Percentiles rank a stretch among this genome's conserved stretches.
These are phyloP conservation scores for Melanotaenia pygmaea DNA, from an alignment of 2,797 vertebrate species.

Conservation along the genomic window DNA sequence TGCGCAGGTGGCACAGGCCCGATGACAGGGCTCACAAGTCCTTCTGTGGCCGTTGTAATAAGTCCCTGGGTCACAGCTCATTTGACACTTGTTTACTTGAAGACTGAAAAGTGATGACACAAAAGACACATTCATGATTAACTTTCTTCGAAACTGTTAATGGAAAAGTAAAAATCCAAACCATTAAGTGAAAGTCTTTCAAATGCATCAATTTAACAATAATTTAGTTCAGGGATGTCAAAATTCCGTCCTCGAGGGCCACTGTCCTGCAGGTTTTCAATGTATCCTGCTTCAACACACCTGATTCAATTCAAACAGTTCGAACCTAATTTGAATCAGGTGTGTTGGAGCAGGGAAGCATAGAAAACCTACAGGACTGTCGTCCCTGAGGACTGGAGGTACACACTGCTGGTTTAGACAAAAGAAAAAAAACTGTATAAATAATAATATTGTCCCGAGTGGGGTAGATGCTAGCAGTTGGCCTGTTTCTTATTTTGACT, in stretches of 20 bases:
- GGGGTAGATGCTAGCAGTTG: conserved; percentile 8
- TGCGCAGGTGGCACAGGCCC: conserved; percentile 93
- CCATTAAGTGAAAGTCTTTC: background rate
- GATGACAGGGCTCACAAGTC: conserved; percentile 93
- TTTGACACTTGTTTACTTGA: conserved; percentile 89
- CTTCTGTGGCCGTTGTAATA: conserved; percentile 91
- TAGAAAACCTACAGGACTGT: too few species aligned
- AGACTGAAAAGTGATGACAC: conserved; percentile 81
- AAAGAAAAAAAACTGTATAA: background rate
- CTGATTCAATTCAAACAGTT: too few species aligned
- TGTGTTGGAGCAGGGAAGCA: too few species aligned
- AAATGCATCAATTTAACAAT: background rate
- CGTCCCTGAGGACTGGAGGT: too few species aligned
- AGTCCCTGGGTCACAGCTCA: conserved; percentile 90
- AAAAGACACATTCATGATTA: background rate
- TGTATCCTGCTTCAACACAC: too few species aligned
- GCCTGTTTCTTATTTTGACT: conserved; percentile 11
- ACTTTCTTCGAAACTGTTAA: background rate
- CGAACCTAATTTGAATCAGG: too few species aligned
- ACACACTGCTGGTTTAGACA: conserved; percentile 1
- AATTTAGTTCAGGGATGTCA: too few species aligned
- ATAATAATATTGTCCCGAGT: background rate
- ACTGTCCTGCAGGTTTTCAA: too few species aligned
- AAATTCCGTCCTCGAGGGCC: too few species aligned
- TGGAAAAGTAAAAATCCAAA: background rate